phyloP scores from a whole-genome alignment of 2,888 invertebrate genomes.

The Synergus laeviventris region DNA sequence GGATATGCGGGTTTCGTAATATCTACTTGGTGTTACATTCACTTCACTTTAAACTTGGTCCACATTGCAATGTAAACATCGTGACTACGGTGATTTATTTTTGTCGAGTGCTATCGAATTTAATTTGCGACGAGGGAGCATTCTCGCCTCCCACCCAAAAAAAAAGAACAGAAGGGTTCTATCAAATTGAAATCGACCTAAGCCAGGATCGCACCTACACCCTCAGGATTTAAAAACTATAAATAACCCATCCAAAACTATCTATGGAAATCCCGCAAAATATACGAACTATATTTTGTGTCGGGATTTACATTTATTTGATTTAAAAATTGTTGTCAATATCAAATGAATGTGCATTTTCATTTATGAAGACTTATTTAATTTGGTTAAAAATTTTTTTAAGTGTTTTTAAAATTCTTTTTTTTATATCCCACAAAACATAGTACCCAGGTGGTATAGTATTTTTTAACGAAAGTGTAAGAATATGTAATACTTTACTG shows the following conservation, averaged over 20 bases:
- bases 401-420: too few relatives aligned
- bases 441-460: too few relatives aligned
- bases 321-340: not conserved
- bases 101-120: constrained; percentile 8
- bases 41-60: not conserved
- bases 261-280: not conserved
- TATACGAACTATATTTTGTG: not conserved
- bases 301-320: not conserved
- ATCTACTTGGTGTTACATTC: not conserved
- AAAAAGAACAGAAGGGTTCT: not conserved
- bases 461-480: too few relatives aligned
- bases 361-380: too few relatives aligned
- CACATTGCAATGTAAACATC: not conserved
- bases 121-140: not conserved
- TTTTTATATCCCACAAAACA: too few relatives aligned
- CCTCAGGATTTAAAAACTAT: not conserved
- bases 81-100: not conserved
- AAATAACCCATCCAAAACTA: not conserved
- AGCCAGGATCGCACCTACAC: not conserved
- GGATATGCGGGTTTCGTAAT: not conserved
- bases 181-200: constrained; percentile 11
- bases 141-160: not conserved
- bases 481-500: too few relatives aligned
- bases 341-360: not conserved
- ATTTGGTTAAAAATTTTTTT: too few relatives aligned